phyloP scores from a whole-genome alignment of 1,140 invertebrate species.

The Trypoxylus dichotomus region DNA sequence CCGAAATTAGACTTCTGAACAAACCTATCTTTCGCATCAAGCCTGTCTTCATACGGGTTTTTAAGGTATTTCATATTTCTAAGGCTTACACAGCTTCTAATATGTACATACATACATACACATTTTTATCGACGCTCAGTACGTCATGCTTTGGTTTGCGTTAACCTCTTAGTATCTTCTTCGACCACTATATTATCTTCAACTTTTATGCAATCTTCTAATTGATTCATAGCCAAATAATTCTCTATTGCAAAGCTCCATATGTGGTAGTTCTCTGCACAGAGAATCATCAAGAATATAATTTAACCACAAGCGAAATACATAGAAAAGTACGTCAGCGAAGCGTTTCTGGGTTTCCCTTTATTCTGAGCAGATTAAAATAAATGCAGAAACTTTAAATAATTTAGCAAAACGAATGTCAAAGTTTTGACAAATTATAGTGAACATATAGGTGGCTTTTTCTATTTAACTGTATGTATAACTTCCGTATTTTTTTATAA shows the following conservation, averaged over 20 bases:
- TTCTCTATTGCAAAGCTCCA: conserved; percentile 44
- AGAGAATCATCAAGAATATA: too few species aligned
- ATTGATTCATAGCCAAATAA: conserved; percentile 39
- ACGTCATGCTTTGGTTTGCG: conserved; percentile 47
- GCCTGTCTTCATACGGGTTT: conserved; percentile 44
- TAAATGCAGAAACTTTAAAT: too few species aligned
- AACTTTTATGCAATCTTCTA: conserved; percentile 30
- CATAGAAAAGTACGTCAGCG: too few species aligned
- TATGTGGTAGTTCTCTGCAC: conserved; percentile 43
- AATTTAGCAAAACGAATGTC: too few species aligned
- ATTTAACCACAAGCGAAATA: too few species aligned
- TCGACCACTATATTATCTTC: too few species aligned
- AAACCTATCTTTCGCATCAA: conserved; percentile 43
- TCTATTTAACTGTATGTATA: too few species aligned
- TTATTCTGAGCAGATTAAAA: too few species aligned
- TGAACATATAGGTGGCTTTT: too few species aligned
- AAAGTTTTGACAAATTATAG: too few species aligned
- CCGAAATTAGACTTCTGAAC: conserved; percentile 41
- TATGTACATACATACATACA: conserved; percentile 48
- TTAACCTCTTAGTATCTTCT: conserved; percentile 33
- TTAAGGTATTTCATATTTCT: conserved; percentile 46
- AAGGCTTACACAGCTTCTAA: conserved; percentile 41
- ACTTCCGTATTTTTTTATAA: too few species aligned
- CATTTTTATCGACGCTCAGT: conserved; percentile 46
- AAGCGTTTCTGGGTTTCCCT: too few species aligned